Base-by-base conservation (phyloP, 1,140 invertebrate genomes). In the Rhysida immarginata region DNA sequence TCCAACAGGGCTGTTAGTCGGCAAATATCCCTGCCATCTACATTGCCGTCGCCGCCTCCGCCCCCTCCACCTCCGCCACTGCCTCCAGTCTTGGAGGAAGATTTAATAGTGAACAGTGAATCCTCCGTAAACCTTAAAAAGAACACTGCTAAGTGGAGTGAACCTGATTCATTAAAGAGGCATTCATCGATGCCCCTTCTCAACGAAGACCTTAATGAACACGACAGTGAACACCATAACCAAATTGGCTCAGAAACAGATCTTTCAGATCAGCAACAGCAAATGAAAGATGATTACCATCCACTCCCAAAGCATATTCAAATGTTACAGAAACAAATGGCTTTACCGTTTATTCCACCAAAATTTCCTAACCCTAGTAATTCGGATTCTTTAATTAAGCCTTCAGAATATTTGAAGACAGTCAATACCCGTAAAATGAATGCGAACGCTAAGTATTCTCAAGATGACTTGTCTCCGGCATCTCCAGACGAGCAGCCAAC, bases 381-480 rank as follows among this genome's bases (percentile, higher is more conserved):
- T 44, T 77, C 81, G 63, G 79, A 84, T 50, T 82, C 88, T 66
- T 77, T 92, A 44, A 89, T 94, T 65, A 92, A 92, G 66, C 89
- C 89, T 42, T 89, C 86, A 29, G 88, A 93, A 69, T 93, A 93
- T 70, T 74, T 93, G 56, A 81, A 81, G 63, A 87, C 84, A 65
- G 85, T 90, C 29, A 35, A 16, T 35, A 16, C 5, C 29, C 29
- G 29, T 8, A 16, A 5, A 16, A 35, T 8, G 16, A 5, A 5
- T 35, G 16, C 5, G 29, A 35, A 35, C 16, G 29, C 5, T 35
- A 35, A 35, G 16, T 8, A 35, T 35, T 5, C 29, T 16, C 29
- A 16, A 8, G 29, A 35, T 8, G 5, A 16, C 16, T 5, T 8
- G 5, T 8, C 5, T 35, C n/a, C n/a, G n/a, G n/a, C n/a, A n/a